Conservation (phyloP, 1,140 invertebrate genomes). For the Trachelipus rathkii region DNA sequence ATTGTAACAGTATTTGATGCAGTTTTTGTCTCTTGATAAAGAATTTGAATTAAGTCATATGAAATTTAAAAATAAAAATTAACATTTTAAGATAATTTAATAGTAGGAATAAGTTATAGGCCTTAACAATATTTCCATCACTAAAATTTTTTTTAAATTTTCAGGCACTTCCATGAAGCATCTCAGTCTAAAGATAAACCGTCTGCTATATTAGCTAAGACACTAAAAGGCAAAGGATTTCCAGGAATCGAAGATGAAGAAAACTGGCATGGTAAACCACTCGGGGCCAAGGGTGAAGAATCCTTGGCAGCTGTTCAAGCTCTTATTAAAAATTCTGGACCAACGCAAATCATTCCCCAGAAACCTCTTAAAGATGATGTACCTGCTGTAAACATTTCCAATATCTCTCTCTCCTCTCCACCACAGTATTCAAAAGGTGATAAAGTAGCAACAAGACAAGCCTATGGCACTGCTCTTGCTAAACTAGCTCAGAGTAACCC, state of each 20-base stretch:
- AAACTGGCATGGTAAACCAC: conserved; percentile 96
- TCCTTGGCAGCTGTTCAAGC: conserved; percentile 64
- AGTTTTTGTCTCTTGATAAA: no score
- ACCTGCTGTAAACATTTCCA: conserved; percentile 66
- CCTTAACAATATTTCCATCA: not conserved
- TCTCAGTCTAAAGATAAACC: conserved; percentile 73
- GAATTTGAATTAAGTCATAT: no score
- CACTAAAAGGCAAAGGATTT: conserved; percentile 90
- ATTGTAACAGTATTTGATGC: no score
- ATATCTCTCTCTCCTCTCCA: conserved; percentile 72
- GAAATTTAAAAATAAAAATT: no score
- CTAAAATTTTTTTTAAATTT: conserved; percentile 18
- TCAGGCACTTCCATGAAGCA: conserved; percentile 75
- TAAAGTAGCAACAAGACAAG: conserved; percentile 81
- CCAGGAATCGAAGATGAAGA: conserved; percentile 81
- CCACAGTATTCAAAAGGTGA: conserved; percentile 77
- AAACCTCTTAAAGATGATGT: conserved; percentile 66
- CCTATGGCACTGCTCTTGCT: conserved; percentile 88
- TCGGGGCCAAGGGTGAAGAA: conserved; percentile 72
- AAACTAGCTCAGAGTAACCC: conserved; percentile 78
- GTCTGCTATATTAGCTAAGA: conserved; percentile 91
- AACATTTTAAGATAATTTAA: not conserved
- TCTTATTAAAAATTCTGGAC: conserved; percentile 61
- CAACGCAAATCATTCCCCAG: conserved; percentile 56
- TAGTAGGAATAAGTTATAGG: no score